Evolutionary conservation across 2,797 vertebrate genomes (phyloP).

Genomic region (Spinibarbus caldwelli): DNA sequence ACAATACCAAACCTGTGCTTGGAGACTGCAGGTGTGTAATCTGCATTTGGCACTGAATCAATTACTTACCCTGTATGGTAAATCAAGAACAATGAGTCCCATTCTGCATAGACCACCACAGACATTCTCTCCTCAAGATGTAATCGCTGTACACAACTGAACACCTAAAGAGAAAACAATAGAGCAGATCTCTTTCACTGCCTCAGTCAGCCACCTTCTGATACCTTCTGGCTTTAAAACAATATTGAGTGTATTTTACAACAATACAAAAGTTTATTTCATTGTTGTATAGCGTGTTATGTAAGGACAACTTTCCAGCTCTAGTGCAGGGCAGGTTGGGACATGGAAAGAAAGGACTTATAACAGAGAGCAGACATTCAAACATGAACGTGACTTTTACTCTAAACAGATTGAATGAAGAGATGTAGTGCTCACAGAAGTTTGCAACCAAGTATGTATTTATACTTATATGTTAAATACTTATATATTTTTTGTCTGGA

Average conservation of each 20-base stretch:
- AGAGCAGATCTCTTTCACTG: constrained; percentile 13
- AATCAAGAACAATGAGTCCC: constrained; percentile 46
- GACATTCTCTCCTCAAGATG: constrained; percentile 19
- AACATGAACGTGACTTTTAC: background rate
- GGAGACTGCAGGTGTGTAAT: constrained; percentile 61
- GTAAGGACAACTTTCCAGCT: background rate
- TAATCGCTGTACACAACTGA: constrained; percentile 9
- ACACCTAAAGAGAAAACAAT: constrained; percentile 37
- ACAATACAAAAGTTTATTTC: constrained; percentile 9
- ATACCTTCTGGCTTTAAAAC: constrained; percentile 14
- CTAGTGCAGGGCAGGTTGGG: background rate
- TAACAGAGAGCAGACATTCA: background rate
- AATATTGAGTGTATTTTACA: constrained; percentile 12
- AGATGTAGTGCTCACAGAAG: background rate
- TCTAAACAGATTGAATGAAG: background rate
- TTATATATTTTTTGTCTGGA: too few species aligned
- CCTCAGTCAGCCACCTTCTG: background rate
- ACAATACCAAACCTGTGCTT: constrained; percentile 47
- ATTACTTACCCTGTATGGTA: constrained; percentile 22
- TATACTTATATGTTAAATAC: too few species aligned
- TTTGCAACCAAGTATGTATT: too few species aligned
- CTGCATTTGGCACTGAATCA: constrained; percentile 57
- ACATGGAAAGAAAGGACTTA: background rate
- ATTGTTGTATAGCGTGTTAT: background rate
- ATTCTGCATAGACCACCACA: constrained; percentile 30